These are phyloP conservation scores for Perodicticus potto DNA, from an alignment of 2,797 vertebrate species.

Conservation along the genomic window DNA sequence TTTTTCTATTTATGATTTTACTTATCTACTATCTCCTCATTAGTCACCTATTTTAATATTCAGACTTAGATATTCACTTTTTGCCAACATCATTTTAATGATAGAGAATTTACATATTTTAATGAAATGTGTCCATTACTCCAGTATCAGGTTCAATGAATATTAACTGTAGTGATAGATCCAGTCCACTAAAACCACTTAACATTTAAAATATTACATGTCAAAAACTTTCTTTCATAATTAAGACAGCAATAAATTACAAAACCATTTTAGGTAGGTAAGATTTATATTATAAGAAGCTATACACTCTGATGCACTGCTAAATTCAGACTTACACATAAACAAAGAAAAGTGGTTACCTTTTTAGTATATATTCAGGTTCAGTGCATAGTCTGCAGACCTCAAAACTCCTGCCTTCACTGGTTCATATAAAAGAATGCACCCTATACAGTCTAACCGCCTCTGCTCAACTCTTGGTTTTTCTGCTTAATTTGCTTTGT, in stretches of 20 bases:
- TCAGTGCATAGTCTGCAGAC: background rate
- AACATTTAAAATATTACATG: slow-evolving; percentile 36
- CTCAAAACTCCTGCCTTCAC: background rate
- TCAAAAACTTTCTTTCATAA: background rate
- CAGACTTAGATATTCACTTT: background rate
- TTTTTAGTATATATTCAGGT: slow-evolving; percentile 25
- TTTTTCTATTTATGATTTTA: background rate
- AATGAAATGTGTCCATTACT: background rate
- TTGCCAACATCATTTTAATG: background rate
- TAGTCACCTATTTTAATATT: slow-evolving; percentile 28
- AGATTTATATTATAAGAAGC: background rate
- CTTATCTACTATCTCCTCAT: background rate
- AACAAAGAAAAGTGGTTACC: background rate
- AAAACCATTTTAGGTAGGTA: background rate
- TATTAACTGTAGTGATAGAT: slow-evolving; percentile 1
- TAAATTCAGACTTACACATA: slow-evolving; percentile 28
- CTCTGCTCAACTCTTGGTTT: slow-evolving; percentile 23
- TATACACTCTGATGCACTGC: background rate
- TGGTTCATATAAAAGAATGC: slow-evolving; percentile 14
- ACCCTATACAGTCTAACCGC: background rate
- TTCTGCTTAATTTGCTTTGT: background rate
- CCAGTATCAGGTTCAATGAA: slow-evolving; percentile 6
- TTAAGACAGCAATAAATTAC: slow-evolving; percentile 6
- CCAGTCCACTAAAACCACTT: background rate
- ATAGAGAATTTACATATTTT: slow-evolving; percentile 30